Base-by-base conservation (phyloP, 2,113 vertebrate genomes). In the Chloroceryle aenea region DNA sequence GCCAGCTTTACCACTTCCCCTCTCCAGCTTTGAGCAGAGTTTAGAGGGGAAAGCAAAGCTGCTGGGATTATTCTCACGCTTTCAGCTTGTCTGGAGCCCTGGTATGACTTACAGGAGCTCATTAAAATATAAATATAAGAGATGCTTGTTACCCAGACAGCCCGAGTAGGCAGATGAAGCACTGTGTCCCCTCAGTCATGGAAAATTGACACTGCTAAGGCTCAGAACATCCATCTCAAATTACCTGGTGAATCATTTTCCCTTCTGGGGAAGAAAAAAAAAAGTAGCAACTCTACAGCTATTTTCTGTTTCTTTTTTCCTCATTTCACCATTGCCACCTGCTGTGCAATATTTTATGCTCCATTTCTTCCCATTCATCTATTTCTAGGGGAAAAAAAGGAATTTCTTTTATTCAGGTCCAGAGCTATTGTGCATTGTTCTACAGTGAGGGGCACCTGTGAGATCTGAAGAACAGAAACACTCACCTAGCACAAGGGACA, bases 381-480 rank as follows among this genome's bases (percentile, higher is more conserved):
- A 26, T 26, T 62, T 32, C 52, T 32, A 52, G 40, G 27, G 30
- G 53, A 29, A 62, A 43, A 47, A 36, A 64, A 4, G 15, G 2
- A 2, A 10, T 34, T 63, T 42, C 0, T 75, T 50, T 53, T 9
- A 20, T 32, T 36, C 42, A 16, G 55, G 29, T 74, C 8, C 0
- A 0, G 34, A 63, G 4, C 3, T 0, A 12, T 8, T 16, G 16
- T 12, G 13, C 2, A 6, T 7, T 17, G 32, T 11, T 63, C 30
- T 42, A 13, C 43, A 10, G 55, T 0, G 42, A 29, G 7, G 45
- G 50, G 4, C 21, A 12, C 3, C n/a, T 26, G 0, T 1, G 69
- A 58, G 17, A 32, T 3, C 7, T 48, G 50, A 21, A 3, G 34
- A 7, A 2, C 0, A 47, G 77, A 38, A 73, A 21, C 3, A 5